Evolutionary conservation across 2,888 invertebrate species (phyloP), one percentile per base, ranked within the genome.

Genomic region (Athalia cordata): DNA sequence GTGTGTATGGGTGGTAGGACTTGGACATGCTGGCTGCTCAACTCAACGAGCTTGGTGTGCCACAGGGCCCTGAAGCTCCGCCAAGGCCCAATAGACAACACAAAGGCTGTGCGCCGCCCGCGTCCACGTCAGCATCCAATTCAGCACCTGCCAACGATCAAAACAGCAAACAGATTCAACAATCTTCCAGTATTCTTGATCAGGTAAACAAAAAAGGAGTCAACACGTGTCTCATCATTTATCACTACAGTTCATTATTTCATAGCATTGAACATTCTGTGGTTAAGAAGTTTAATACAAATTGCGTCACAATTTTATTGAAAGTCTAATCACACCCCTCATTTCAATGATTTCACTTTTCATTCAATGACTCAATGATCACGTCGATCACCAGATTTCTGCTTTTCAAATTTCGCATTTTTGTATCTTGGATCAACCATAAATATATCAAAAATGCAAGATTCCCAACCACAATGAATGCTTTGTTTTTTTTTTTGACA

Each of bases 21-120:
- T 94, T 99, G 93, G 99, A 99, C 92, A 96, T 96, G 90, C 92
- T 99, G 90, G 99, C 98, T 82, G 97, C 97, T 88, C 98, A 99
- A 91, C 93, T 99, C 89, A 98, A 97, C 92, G 97, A 98, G 92
- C 93, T 99, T 89, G 98, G 96, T 86, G 95, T 95, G 87, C 93
- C 93, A 81, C 94, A 94, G 86, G 94, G 94, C 81, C 94, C 94
- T 78, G 94, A 94, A 91, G 93, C 93, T 84, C 95, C 94, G 84
- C 95, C 95, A 83, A 93, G 95, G 84, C 88, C 88, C 82, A 89
- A 88, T 84, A 86, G 89, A 79, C 87, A 89, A 80, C 87, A 88
- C 81, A 89, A 89, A 82, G 87, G 86, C 80, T 81, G 83, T 70
- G 83, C 83, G 15, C 82, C 83, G 6, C 83, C 87, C 81, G 85